Conservation (phyloP, 2,797 vertebrate genomes). For the Melanotaenia boesemani region DNA sequence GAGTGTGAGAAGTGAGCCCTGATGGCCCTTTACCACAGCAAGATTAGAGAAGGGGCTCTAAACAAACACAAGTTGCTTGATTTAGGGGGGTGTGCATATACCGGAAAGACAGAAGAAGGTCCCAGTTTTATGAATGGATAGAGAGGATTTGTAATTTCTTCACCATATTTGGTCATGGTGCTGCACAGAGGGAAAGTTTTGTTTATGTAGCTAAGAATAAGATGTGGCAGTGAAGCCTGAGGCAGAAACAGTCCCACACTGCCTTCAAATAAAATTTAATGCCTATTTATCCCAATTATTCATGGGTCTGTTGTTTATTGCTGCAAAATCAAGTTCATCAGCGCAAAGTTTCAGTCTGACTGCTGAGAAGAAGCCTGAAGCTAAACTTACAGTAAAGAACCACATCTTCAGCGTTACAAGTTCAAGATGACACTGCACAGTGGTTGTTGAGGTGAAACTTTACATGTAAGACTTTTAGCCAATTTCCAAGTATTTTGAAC, state of each 20-base stretch:
- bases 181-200: constrained; percentile 70
- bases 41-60: constrained; percentile 61
- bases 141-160: constrained; percentile 79
- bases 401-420: constrained; percentile 20
- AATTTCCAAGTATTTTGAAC: constrained; percentile 5
- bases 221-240: constrained; percentile 64
- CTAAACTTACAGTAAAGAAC: constrained; percentile 10
- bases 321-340: constrained; percentile 38
- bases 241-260: constrained; percentile 53
- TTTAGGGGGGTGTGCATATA: constrained; percentile 27
- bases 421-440: constrained; percentile 17
- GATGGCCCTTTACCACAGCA: constrained; percentile 57
- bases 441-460: constrained; percentile 36
- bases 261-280: constrained; percentile 41
- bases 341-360: constrained; percentile 38
- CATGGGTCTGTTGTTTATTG: constrained; percentile 38
- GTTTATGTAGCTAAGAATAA: constrained; percentile 79
- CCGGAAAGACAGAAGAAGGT: constrained; percentile 52
- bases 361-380: constrained; percentile 29
- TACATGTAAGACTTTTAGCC: background rate
- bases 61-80: constrained; percentile 47
- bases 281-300: constrained; percentile 53
- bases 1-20: constrained; percentile 67
- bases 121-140: constrained; percentile 83
- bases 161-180: constrained; percentile 83